These are phyloP conservation scores for Cryptosula pallasiana DNA, from an alignment of 2,888 invertebrate species.

Conservation along the genomic window DNA sequence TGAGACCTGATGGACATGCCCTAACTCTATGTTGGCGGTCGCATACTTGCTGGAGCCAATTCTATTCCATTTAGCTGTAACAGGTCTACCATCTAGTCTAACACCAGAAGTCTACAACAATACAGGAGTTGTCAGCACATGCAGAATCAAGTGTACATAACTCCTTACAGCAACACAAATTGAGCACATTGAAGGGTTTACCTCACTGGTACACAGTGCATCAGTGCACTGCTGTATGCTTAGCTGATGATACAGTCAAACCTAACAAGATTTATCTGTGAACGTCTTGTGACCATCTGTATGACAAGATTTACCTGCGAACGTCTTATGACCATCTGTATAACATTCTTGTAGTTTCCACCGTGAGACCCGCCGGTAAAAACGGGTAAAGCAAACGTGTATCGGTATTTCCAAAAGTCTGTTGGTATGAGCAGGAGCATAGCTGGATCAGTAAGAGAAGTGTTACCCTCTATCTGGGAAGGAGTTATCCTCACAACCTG, in stretches of 20 bases:
- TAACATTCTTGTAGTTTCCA: neutral
- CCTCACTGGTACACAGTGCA: too few species aligned
- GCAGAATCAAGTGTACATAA: too few species aligned
- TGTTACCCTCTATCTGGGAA: neutral
- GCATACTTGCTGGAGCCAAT: neutral
- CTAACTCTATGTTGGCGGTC: neutral
- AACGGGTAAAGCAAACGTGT: neutral
- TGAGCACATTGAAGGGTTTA: too few species aligned
- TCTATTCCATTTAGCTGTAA: neutral
- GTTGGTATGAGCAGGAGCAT: neutral
- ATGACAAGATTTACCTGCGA: neutral
- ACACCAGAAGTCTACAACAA: slow-evolving; percentile 1
- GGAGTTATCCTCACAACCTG: neutral
- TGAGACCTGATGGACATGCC: neutral
- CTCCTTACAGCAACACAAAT: too few species aligned
- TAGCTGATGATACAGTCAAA: too few species aligned
- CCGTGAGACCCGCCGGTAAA: neutral
- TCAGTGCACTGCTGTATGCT: too few species aligned
- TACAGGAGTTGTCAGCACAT: too few species aligned
- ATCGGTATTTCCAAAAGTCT: neutral
- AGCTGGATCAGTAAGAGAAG: neutral
- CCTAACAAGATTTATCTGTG: too few species aligned
- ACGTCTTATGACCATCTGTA: neutral
- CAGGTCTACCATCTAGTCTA: neutral
- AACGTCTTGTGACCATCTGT: too few species aligned